phyloP scores from a whole-genome alignment of 2,113 vertebrate species.

The Sitta europaea region DNA sequence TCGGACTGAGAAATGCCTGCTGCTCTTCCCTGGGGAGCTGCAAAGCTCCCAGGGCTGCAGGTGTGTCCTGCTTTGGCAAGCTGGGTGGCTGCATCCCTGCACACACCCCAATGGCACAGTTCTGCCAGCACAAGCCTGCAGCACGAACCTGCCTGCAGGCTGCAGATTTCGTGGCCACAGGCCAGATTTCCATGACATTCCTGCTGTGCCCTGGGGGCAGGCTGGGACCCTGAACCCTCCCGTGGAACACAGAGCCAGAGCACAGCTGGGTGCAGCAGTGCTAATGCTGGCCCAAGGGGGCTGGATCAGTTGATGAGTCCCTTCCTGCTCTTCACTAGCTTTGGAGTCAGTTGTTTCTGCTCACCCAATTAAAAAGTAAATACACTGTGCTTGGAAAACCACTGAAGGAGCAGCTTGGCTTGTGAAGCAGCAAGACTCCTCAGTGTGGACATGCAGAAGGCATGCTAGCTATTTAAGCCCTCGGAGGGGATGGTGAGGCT shows the following conservation, averaged over 20 bases:
- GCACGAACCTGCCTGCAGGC: background rate
- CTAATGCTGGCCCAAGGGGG: background rate
- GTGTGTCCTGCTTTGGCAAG: background rate
- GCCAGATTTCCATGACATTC: background rate
- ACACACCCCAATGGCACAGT: background rate
- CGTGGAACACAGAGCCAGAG: rapidly evolving
- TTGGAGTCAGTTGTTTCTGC: background rate
- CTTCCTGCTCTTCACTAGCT: background rate
- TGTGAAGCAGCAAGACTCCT: background rate
- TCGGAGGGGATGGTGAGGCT: background rate
- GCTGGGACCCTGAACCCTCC: background rate
- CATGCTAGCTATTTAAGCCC: background rate
- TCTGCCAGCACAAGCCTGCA: background rate
- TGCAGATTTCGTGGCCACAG: background rate
- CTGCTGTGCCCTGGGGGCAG: background rate
- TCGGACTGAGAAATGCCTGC: background rate
- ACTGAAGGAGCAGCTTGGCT: background rate
- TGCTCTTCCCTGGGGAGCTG: rapidly evolving
- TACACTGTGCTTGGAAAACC: background rate
- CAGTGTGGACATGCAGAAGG: rapidly evolving
- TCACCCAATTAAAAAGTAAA: background rate
- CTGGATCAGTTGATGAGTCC: background rate
- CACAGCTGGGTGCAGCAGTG: background rate
- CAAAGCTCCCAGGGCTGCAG: background rate
- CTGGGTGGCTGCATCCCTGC: background rate